Base-by-base conservation (phyloP, 2,888 invertebrate genomes). In the Tryphoninae sp. region DNA sequence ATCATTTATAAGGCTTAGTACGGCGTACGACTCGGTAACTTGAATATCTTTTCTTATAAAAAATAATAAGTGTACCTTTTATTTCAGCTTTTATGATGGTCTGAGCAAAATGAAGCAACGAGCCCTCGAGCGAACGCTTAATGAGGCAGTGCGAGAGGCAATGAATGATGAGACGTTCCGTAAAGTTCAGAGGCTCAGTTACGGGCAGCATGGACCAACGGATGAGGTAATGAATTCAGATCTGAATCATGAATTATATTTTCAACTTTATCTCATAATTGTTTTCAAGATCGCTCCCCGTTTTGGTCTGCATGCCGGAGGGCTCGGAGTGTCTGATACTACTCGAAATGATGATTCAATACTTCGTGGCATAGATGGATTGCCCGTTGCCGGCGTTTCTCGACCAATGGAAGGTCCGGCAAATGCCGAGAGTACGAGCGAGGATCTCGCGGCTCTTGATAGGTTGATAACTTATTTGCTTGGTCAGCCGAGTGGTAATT, bases 131-230 rank as follows among this genome's bases (percentile, higher is more conserved):
- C 93, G 93, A 8, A 95, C 94, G 65, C 88, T 96, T 65, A 95
- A 95, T 86, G 94, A 94, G 55, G 96, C 95, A 0, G 93, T 96
- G 0, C 93, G 94, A 80, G 95, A 96, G 89, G 91, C 96, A 0
- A 92, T 95, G 16, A 92, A 94, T 78, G 96, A 96, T 87, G 95
- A 94, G 53, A 96, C 95, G 0, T 95, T 95, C 86, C 93, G 95
- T 78, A 95, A 95, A 92, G 95, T 96, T 23, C 95, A 95, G 88
- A 93, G 96, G 80, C 94, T 95, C 93, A 96, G 96, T 88, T 96
- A 96, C 87, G 95, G 95, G 55, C 95, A 95, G 84, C 95, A 95
- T 86, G 94, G 93, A 55, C 94, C 19, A 19, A 19, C 94, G 16
- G 95, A 95, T 51, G 95, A 95, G 93, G 95, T 95, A 92, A 82